phyloP scores from a whole-genome alignment of 2,888 invertebrate genomes.

The Apodemia hepburni region DNA sequence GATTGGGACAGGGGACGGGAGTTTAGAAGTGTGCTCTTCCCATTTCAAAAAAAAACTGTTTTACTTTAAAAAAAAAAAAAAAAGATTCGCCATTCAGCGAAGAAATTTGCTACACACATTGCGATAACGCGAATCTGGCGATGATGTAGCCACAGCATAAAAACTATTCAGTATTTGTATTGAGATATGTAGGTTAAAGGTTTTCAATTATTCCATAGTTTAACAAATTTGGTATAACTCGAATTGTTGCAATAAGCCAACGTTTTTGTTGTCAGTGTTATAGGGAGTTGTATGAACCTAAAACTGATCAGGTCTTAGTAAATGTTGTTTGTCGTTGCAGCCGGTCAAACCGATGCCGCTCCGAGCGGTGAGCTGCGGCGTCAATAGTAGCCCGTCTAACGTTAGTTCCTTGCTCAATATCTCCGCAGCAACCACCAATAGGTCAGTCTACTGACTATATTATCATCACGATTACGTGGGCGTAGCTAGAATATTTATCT shows the following conservation, averaged over 20 bases:
- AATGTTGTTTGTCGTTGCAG: conserved; percentile 73
- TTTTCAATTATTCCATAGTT: background rate
- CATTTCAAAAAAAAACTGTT: too few relatives aligned
- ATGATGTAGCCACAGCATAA: too few relatives aligned
- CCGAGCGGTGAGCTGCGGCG: conserved; percentile 78
- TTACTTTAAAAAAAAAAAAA: too few relatives aligned
- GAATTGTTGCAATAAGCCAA: background rate
- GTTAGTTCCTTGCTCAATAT: conserved; percentile 82
- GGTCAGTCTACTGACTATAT: conserved; percentile 48
- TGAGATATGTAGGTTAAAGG: too few relatives aligned
- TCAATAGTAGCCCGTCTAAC: conserved; percentile 67
- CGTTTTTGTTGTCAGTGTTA: conserved; percentile 1
- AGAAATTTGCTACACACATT: too few relatives aligned
- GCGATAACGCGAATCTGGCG: too few relatives aligned
- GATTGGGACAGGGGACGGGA: too few relatives aligned
- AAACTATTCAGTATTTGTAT: too few relatives aligned
- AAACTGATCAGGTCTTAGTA: conserved; percentile 42
- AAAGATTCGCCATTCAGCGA: too few relatives aligned
- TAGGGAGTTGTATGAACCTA: conserved; percentile 37
- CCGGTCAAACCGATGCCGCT: conserved; percentile 94
- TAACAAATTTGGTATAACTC: background rate
- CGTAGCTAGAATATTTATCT: background rate
- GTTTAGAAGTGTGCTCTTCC: too few relatives aligned
- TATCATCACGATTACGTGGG: conserved; percentile 12
- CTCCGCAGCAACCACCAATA: conserved; percentile 72